Conservation (phyloP, 2,113 vertebrate genomes). For the Catagonus wagneri region DNA sequence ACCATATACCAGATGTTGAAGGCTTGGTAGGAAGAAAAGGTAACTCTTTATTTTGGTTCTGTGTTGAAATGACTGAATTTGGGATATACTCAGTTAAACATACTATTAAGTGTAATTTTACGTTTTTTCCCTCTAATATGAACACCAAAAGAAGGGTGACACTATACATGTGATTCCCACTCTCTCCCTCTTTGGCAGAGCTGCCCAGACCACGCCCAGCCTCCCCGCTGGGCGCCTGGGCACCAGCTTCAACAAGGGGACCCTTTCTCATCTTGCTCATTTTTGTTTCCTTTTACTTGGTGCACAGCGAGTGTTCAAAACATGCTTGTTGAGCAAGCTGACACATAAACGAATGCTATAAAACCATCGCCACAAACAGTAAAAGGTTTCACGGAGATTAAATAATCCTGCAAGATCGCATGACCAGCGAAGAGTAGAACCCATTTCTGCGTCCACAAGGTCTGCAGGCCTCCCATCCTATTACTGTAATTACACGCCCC, state of each 20-base stretch:
- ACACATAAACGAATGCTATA: fast-evolving
- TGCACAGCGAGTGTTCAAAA: not conserved
- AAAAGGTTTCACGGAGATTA: fast-evolving
- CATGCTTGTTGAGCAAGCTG: too few species aligned
- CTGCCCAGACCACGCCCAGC: fast-evolving
- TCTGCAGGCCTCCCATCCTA: not conserved
- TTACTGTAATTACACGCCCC: fast-evolving
- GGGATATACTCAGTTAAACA: too few species aligned
- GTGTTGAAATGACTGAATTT: not conserved
- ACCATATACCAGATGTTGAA: fast-evolving
- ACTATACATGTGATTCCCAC: fast-evolving
- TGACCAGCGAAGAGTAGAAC: too few species aligned
- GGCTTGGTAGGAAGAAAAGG: too few species aligned
- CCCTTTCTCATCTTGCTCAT: fast-evolving
- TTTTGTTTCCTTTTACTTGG: not conserved
- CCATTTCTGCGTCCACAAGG: fast-evolving
- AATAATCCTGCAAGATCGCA: fast-evolving
- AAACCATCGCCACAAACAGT: fast-evolving
- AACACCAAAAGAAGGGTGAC: not conserved
- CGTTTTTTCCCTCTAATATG: not conserved
- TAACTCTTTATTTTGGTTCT: not conserved
- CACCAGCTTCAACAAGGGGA: fast-evolving
- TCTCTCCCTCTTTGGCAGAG: fast-evolving
- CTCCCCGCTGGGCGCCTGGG: fast-evolving
- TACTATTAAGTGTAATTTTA: not conserved